Evolutionary conservation across 2,888 invertebrate species (phyloP), one percentile per base, ranked within the genome.

Genomic region (Subacronicta megacephala): DNA sequence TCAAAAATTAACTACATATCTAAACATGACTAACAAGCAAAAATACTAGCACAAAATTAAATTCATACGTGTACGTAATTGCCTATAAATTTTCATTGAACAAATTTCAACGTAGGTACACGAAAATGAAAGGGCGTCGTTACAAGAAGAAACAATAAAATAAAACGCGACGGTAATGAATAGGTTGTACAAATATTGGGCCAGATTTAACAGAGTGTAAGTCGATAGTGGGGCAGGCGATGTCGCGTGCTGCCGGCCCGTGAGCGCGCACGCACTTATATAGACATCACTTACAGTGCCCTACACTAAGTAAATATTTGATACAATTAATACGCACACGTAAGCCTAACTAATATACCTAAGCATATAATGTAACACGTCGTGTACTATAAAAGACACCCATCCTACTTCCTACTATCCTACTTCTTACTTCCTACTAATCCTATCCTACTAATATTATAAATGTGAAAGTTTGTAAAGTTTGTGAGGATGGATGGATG

Each of bases 181-280:
- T 89, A 89, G 88, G 88, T 82, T 89, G 87, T 88, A 92, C 90
- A 92, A 93, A 93, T 90, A 93, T 92, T 89, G 87, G 85, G 89
- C 83, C 88, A 90, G 88, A 90, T 92, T 92, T 86, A 90, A 92
- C 91, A 90, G 88, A 87, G 90, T 93, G 92, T 92, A 92, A 93
- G 90, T 88, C 87, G 92, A 93, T 93, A 92, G 88, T 71, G 84
- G 71, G 80, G 80, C 92, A 92, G 92, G 93, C 92, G 75, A 93
- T 75, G 78, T 93, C 78, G 93, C 93, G 92, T 93, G 93, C 62
- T 60, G 29, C 38, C 50, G 45, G 72, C 76, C 82, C 77, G 74
- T 88, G 78, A 83, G 77, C 85, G 84, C 86, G 84, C 87, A 87
- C 84, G 62, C 71, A 62, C 75, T 80, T 73, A 92, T 91, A 88